Evolutionary conservation across 2,888 invertebrate genomes (phyloP), one percentile per base, ranked within the genome.

Genomic region (Stictocephala bisonia): DNA sequence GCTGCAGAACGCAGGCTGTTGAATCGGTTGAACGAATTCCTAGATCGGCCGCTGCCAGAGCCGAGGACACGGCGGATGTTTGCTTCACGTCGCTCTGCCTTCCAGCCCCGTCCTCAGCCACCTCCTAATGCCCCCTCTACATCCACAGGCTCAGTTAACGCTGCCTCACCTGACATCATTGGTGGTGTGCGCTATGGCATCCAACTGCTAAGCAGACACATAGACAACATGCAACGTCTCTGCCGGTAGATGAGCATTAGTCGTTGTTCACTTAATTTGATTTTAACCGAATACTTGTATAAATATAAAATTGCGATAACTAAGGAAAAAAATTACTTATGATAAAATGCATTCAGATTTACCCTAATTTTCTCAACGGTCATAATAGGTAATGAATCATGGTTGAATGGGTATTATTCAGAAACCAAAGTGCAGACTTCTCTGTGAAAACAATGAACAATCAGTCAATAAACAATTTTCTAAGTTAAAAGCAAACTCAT

Each of bases 131-230:
- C 40, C 44, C 13, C 72, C 13, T 22, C 26, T 20, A 24, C 72
- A 2, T 22, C 41, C 80, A 31, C 86, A 85, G 15, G 85, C 86
- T 0, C 82, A 76, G 64, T 18, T 27, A 15, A 81, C 86, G 74
- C 85, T 85, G 71, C 84, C 83, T 74, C 86, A 85, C 77, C 84
- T 85, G 1, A 74, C 82, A 68, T 82, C 83, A 85, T 79, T 85
- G 69, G 51, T 15, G 73, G 48, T 27, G 80, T 82, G 35, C 78
- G 82, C 20, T 80, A 80, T 71, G 82, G 81, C 3, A 80, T 83
- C 69, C 81, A 81, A 66, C 76, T 83, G 29, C 80, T 84, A 24
- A 81, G 82, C 67, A 77, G 82, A 29, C 83, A 83, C 58, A 83
- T 84, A 27, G 83, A 83, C 70, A 82, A 83, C 71, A 83, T 83